phyloP scores from a whole-genome alignment of 2,888 invertebrate genomes.

The Cryptophagus acutangulus region DNA sequence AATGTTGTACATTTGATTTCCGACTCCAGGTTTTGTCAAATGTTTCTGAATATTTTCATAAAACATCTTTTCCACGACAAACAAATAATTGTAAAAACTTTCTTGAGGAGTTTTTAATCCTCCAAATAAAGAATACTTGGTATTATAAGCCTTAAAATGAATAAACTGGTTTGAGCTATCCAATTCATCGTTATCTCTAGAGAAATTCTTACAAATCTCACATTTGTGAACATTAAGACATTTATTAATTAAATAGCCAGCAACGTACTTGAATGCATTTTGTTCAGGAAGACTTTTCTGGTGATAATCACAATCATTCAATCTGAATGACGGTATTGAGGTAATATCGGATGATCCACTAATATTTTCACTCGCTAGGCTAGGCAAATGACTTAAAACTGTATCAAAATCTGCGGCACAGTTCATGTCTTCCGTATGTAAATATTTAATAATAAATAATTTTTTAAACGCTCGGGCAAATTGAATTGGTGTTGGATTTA shows the following conservation, averaged over 20 bases:
- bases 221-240: constrained; percentile 14
- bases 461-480: constrained; percentile 19
- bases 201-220: constrained; percentile 12
- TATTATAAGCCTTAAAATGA: constrained; percentile 17
- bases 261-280: constrained; percentile 17
- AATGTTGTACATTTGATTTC: too few species aligned
- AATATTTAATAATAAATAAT: constrained; percentile 14
- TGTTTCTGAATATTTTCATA: too few species aligned
- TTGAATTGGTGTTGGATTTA: constrained; percentile 19
- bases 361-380: background rate
- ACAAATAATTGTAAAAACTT: constrained; percentile 10
- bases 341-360: background rate
- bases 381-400: too few species aligned
- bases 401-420: constrained; percentile 7
- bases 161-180: constrained; percentile 10
- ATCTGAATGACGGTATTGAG: constrained; percentile 7
- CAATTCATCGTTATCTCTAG: constrained; percentile 7
- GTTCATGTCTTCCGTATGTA: constrained; percentile 3
- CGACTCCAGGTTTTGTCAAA: too few species aligned
- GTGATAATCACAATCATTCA: constrained; percentile 12
- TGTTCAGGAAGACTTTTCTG: constrained; percentile 11
- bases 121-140: constrained; percentile 8
- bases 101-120: constrained; percentile 11
- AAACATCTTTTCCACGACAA: too few species aligned
- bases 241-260: constrained; percentile 16